A percentile compares a stretch with the other conserved stretches of the same genome.
These are phyloP conservation scores for Bedellia somnulentella DNA, from an alignment of 2,888 invertebrate species.

Conservation along the genomic window DNA sequence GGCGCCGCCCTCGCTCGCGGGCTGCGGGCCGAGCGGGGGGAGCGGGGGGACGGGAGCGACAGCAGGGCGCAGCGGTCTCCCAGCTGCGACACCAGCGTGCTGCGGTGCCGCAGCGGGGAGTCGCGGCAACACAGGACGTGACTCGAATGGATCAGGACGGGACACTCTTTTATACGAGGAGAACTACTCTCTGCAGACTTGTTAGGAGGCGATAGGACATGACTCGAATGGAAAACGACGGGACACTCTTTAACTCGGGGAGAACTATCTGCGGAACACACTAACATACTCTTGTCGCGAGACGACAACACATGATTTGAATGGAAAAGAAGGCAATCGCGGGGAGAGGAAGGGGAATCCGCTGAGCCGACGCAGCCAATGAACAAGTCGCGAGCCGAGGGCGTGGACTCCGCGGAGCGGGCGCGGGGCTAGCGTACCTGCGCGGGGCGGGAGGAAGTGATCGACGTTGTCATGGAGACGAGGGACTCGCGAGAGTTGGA, in stretches of 20 bases:
- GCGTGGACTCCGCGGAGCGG: constrained; percentile 29
- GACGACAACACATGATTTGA: too few species aligned
- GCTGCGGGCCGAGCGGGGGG: constrained; percentile 30
- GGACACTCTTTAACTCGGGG: too few species aligned
- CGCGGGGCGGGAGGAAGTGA: constrained; percentile 63
- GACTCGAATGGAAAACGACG: too few species aligned
- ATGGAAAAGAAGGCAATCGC: too few species aligned
- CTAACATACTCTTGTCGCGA: too few species aligned
- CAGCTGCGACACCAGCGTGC: constrained; percentile 42
- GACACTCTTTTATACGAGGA: too few species aligned
- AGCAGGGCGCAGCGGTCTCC: constrained; percentile 51
- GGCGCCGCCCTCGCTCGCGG: constrained; percentile 21
- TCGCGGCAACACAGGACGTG: constrained; percentile 14
- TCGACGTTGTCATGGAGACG: constrained; percentile 64
- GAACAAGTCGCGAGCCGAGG: too few species aligned
- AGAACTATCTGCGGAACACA: too few species aligned
- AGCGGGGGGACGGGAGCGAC: constrained; percentile 42
- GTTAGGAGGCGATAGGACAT: too few species aligned
- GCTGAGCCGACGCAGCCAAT: too few species aligned
- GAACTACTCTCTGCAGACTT: too few species aligned
- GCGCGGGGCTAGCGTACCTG: constrained; percentile 67
- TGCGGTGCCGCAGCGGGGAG: constrained; percentile 39
- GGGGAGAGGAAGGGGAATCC: constrained; percentile 3
- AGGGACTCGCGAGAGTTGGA: constrained; percentile 88
- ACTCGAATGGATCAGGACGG: constrained; percentile 40